Base-by-base conservation (phyloP, 1,140 invertebrate species). In the Drosophila mojavensis region DNA sequence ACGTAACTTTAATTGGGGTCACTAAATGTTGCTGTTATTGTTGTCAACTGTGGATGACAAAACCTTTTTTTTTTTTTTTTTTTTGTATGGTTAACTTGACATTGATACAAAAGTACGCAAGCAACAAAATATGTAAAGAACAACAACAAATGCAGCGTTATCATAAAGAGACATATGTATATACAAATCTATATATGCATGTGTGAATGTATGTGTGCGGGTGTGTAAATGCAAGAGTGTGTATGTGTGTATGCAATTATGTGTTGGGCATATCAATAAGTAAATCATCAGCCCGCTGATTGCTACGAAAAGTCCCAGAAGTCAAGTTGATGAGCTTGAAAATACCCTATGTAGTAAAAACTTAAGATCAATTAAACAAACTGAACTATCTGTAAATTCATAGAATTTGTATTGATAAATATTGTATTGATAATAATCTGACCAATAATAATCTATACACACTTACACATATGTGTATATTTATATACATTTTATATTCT, bases 201-300 rank as follows among this genome's bases (percentile, higher is more conserved):
- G 28, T 48, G 15, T 6, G 48, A 17, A n/a, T 30, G n/a, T 50
- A n/a, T 65, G 71, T 56, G 62, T 28, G 36, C 1, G 26, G 47
- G 15, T 6, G 15, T 6, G 47, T 30, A 9, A 39, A 39, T 36
- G 20, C 20, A 24, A 24, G 20, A 24, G 13, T 28, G 24, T 28
- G 10, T 43, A 1, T 17, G 17, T 17, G 71, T 56, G 62, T 30
- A 36, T 24, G 59, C 30, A 63, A 55, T 47, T 24, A 68, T 79
- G 82, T 79, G 79, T 86, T 67, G 76, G 62, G 82, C 82, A 85
- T 85, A 86, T 86, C 82, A 85, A 86, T 82, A 70, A 81, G 82
- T 73, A 73, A 78, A 75, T 72, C 77, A 56, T 70, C 63, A 11
- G 10, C 36, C 60, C 55, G 53, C 36, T 66, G 70, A 85, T 75